Conservation (phyloP, 2,888 invertebrate species). For the Erynnis tages region DNA sequence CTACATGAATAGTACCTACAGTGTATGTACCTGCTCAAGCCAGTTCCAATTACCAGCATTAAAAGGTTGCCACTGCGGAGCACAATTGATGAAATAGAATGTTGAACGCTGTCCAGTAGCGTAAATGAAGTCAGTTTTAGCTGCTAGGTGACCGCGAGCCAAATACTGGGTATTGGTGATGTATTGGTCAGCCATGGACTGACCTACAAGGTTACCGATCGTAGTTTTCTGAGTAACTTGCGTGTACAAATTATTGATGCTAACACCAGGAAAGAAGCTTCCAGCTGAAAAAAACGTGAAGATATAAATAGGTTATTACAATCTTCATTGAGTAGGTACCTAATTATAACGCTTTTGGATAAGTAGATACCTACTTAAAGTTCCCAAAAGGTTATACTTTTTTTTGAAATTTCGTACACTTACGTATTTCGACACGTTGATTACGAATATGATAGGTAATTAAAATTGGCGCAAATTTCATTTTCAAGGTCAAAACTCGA, state of each 20-base stretch:
- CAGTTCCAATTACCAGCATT: conserved; percentile 82
- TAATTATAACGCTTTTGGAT: no score
- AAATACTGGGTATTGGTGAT: conserved; percentile 69
- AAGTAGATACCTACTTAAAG: no score
- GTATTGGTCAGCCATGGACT: conserved; percentile 62
- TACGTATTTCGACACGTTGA: no score
- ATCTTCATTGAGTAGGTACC: no score
- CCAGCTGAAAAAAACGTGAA: conserved; percentile 66
- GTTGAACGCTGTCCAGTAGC: conserved; percentile 80
- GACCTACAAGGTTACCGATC: conserved; percentile 53
- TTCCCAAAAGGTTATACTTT: no score
- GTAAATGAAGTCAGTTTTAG: conserved; percentile 83
- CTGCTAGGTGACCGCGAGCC: conserved; percentile 83
- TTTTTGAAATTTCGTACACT: no score
- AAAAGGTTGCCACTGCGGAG: conserved; percentile 85
- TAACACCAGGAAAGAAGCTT: conserved; percentile 69
- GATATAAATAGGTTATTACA: no score
- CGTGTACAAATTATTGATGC: conserved; percentile 59
- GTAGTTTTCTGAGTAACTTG: conserved; percentile 55
- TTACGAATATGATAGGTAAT: no score
- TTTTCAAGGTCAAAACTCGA: no score
- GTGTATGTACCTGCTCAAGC: conserved; percentile 72
- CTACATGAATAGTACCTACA: no score
- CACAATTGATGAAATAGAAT: conserved; percentile 84
- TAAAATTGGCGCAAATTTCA: no score